Evolutionary conservation across 53 echinoderm and acorn worm species (phyloP).

Genomic region (Crossaster papposus): DNA sequence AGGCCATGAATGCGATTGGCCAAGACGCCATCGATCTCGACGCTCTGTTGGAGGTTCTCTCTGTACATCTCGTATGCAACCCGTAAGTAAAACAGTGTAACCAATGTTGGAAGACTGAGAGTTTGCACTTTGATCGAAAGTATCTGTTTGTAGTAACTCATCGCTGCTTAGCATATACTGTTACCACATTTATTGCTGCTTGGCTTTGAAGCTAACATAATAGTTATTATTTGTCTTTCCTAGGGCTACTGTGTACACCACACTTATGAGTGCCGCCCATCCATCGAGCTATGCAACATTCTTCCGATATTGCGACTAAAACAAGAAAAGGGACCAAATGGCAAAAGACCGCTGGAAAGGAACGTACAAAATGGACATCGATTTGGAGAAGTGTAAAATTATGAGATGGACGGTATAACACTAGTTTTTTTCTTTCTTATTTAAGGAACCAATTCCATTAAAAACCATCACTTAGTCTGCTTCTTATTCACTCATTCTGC

Average conservation of each 20-base stretch:
- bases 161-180: too few species aligned
- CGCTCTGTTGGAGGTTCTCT: slow-evolving; percentile 79
- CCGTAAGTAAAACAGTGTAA: slow-evolving; percentile 87
- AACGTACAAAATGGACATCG: background rate
- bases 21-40: slow-evolving; percentile 72
- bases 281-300: slow-evolving; percentile 66
- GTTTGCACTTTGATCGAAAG: too few species aligned
- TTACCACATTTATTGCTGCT: too few species aligned
- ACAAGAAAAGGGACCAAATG: background rate
- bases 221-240: background rate
- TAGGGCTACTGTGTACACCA: slow-evolving; percentile 78
- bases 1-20: slow-evolving; percentile 85
- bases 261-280: slow-evolving; percentile 79
- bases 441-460: too few species aligned
- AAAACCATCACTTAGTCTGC: too few species aligned
- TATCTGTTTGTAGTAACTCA: too few species aligned
- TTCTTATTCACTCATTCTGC: too few species aligned
- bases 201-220: too few species aligned
- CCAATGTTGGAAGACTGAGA: too few species aligned
- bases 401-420: too few species aligned
- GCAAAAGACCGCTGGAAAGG: background rate
- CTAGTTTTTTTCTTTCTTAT: too few species aligned
- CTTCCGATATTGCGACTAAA: slow-evolving; percentile 19
- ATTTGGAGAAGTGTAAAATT: background rate
- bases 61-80: slow-evolving; percentile 75